These are phyloP conservation scores for Nebria brevicollis DNA, from an alignment of 2,888 invertebrate genomes.

Conservation along the genomic window DNA sequence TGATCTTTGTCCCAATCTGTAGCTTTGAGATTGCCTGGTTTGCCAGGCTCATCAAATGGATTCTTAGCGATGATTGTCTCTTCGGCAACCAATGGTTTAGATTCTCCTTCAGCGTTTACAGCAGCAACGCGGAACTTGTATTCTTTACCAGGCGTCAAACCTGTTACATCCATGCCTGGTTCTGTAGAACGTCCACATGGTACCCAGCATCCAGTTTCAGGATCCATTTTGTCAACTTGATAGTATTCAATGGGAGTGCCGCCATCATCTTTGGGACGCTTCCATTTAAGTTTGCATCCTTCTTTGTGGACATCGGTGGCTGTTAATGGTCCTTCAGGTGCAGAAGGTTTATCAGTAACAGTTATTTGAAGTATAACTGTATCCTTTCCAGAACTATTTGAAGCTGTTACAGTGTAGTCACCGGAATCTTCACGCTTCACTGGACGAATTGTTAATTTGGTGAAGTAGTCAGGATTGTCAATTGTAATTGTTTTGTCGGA, in stretches of 20 bases:
- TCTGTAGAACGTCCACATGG: conserved; percentile 87
- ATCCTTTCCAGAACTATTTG: conserved; percentile 89
- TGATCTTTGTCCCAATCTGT: conserved; percentile 97
- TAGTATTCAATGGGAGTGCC: conserved; percentile 95
- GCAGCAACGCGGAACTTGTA: conserved; percentile 97
- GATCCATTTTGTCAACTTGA: conserved; percentile 94
- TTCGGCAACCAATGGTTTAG: conserved; percentile 89
- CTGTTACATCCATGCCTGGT: conserved; percentile 83
- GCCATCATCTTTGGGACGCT: conserved; percentile 93
- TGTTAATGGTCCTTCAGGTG: conserved; percentile 91
- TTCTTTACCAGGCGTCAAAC: conserved; percentile 89
- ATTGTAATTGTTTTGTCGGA: conserved; percentile 77
- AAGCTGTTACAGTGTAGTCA: conserved; percentile 86
- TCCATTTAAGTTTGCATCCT: conserved; percentile 95
- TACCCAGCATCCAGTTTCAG: conserved; percentile 88
- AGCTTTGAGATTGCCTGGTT: conserved; percentile 87
- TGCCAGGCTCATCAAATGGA: conserved; percentile 92
- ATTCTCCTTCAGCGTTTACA: conserved; percentile 95
- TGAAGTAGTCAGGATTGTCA: conserved; percentile 88
- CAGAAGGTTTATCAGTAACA: conserved; percentile 86
- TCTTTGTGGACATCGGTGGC: conserved; percentile 92
- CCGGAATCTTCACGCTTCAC: conserved; percentile 85
- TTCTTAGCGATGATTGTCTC: conserved; percentile 93
- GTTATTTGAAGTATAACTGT: conserved; percentile 82
- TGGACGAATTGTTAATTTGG: conserved; percentile 85